Conservation (phyloP, 2,113 vertebrate species). For the Chlamydotis undulata region DNA sequence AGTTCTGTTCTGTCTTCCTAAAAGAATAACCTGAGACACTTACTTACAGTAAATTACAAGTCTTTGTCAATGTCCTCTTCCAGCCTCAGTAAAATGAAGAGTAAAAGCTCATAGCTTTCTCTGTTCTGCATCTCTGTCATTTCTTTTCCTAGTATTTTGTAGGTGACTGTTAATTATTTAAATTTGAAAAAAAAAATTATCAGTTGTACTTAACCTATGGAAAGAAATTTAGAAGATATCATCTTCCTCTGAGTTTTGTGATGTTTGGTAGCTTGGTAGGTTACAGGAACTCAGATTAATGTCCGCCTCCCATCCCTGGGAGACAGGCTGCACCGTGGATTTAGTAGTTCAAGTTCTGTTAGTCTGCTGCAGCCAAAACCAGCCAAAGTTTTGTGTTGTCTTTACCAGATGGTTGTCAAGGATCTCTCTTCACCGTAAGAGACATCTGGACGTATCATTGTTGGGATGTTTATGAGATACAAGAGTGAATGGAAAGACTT, state of each 20-base stretch:
- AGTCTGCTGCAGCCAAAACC: background rate
- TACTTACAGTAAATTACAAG: background rate
- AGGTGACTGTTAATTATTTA: background rate
- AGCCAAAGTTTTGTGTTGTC: background rate
- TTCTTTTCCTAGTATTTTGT: background rate
- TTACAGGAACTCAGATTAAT: background rate
- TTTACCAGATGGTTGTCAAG: background rate
- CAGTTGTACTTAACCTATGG: background rate
- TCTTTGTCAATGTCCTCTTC: background rate
- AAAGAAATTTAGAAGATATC: background rate
- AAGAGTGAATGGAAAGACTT: background rate
- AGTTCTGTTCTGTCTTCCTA: background rate
- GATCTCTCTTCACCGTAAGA: background rate
- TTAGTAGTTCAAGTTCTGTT: background rate
- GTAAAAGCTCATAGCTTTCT: background rate
- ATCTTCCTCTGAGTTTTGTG: background rate
- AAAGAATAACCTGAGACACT: background rate
- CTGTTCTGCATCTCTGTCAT: background rate
- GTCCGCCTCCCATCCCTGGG: background rate
- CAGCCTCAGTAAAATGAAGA: background rate
- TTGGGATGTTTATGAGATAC: background rate
- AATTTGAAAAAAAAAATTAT: background rate
- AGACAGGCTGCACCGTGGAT: background rate
- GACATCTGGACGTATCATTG: background rate
- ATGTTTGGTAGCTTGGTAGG: background rate